phyloP scores from a whole-genome alignment of 1,140 invertebrate genomes.

The Apis florea region DNA sequence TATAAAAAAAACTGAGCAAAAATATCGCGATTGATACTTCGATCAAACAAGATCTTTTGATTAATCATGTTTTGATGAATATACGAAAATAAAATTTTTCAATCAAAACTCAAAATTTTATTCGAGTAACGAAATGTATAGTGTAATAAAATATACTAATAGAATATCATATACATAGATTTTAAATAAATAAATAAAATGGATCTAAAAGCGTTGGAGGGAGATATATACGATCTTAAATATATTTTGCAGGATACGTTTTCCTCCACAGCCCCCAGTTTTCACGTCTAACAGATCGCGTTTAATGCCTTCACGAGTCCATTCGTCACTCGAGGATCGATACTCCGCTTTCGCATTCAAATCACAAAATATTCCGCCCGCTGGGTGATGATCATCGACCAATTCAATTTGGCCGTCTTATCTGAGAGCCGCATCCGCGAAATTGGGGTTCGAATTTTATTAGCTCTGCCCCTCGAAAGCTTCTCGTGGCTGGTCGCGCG shows the following conservation, averaged over 20 bases:
- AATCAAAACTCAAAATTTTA: too few relatives aligned
- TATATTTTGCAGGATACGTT: neutral
- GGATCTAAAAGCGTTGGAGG: neutral
- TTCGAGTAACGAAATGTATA: too few relatives aligned
- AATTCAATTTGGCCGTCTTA: conserved; percentile 46
- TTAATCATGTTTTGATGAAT: too few relatives aligned
- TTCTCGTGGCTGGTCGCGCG: conserved; percentile 38
- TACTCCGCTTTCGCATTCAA: neutral
- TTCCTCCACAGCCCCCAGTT: neutral
- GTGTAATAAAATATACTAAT: too few relatives aligned
- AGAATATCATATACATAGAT: too few relatives aligned
- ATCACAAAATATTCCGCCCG: conserved; percentile 27
- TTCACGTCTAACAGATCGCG: neutral
- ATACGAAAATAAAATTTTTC: too few relatives aligned
- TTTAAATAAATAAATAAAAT: too few relatives aligned
- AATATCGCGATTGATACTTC: too few relatives aligned
- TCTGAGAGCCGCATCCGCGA: conserved; percentile 30
- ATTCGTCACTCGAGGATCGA: neutral
- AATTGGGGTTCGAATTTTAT: conserved; percentile 37
- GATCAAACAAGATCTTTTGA: too few relatives aligned
- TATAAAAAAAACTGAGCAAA: too few relatives aligned
- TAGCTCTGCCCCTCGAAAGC: conserved; percentile 15
- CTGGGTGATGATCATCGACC: conserved; percentile 1
- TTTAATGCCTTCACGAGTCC: conserved; percentile 1
- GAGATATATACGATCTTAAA: neutral